Percentiles rank a stretch among this genome's conserved stretches.
These are phyloP conservation scores for Acanthis flammea DNA, from an alignment of 2,797 vertebrate genomes.

Conservation along the genomic window DNA sequence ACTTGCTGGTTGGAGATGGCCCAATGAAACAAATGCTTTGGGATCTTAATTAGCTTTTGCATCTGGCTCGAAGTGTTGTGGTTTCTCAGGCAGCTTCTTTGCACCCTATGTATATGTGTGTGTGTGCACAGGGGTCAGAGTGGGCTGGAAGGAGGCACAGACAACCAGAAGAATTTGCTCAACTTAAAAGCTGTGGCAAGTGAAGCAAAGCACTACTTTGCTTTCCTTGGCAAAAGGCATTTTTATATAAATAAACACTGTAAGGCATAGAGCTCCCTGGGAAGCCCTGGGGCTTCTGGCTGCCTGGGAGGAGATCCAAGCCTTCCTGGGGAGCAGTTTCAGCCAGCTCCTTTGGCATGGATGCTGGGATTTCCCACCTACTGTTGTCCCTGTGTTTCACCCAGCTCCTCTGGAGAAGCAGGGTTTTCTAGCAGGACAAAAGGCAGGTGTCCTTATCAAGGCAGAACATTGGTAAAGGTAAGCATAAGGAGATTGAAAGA, in stretches of 20 bases:
- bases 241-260: neutral
- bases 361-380: accelerated
- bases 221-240: neutral
- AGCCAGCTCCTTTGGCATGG: neutral
- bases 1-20: neutral
- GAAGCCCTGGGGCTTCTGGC: neutral
- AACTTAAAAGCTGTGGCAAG: neutral
- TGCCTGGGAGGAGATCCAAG: neutral
- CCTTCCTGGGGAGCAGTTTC: neutral
- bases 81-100: neutral
- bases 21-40: neutral
- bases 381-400: neutral
- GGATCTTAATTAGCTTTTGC: neutral
- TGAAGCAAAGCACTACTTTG: neutral
- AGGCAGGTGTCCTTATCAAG: neutral
- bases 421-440: neutral
- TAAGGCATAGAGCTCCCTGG: neutral
- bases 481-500: neutral
- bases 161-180: neutral
- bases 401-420: neutral
- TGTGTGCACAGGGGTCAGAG: no score
- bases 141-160: neutral
- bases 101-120: accelerated
- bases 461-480: neutral
- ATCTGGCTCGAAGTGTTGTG: neutral